Evolutionary conservation across 2,113 vertebrate genomes (phyloP).

Genomic region (Eolophus roseicapilla): DNA sequence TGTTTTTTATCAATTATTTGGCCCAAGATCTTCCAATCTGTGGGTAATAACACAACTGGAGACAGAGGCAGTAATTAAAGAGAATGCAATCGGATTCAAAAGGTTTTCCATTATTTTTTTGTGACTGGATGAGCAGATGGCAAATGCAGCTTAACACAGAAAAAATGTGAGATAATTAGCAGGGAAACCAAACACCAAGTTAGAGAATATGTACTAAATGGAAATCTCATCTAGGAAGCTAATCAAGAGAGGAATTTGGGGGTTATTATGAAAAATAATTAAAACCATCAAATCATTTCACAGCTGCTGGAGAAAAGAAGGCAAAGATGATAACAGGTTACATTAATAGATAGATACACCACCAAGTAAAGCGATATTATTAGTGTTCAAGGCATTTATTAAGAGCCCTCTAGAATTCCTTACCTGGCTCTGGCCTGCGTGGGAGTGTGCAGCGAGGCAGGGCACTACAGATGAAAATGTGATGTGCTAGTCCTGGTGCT

Average conservation of each 20-base stretch:
- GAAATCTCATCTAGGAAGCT: constrained; percentile 63
- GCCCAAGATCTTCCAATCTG: constrained; percentile 29
- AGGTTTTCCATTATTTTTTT: constrained; percentile 57
- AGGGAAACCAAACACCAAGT: constrained; percentile 57
- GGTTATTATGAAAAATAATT: constrained; percentile 57
- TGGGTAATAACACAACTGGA: constrained; percentile 51
- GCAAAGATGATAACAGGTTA: constrained; percentile 44
- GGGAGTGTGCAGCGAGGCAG: not conserved
- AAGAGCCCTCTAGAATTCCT: not conserved
- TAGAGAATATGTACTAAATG: constrained; percentile 57
- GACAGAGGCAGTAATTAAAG: constrained; percentile 48
- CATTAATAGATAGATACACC: constrained; percentile 13
- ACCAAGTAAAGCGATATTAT: not conserved
- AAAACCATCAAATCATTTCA: constrained; percentile 39
- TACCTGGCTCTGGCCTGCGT: not conserved
- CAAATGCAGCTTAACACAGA: constrained; percentile 51
- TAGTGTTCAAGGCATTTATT: constrained; percentile 8
- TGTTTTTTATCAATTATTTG: constrained; percentile 25
- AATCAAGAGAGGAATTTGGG: constrained; percentile 60
- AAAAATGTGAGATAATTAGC: constrained; percentile 58
- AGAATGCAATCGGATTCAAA: constrained; percentile 25
- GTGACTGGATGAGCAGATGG: constrained; percentile 63
- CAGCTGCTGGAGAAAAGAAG: constrained; percentile 28
- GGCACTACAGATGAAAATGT: not conserved
- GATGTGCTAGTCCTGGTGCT: not conserved